Conservation (phyloP, 2,888 invertebrate species). For the Leistus spinibarbis region DNA sequence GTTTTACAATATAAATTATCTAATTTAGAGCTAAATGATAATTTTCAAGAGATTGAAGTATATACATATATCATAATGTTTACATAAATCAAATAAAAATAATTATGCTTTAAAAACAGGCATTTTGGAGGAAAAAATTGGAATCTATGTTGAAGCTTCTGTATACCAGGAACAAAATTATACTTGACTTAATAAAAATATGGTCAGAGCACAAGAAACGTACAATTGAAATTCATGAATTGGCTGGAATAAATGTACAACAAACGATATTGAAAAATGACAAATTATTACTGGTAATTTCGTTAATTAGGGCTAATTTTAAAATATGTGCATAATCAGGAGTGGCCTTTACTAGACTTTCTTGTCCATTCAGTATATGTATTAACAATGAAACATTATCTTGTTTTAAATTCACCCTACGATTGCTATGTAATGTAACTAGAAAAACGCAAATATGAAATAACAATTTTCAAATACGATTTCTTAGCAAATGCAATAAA, state of each 20-base stretch:
- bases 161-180: slow-evolving; percentile 6
- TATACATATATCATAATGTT: background rate
- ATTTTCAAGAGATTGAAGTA: background rate
- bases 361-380: too few species aligned
- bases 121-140: slow-evolving; percentile 9
- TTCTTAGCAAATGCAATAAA: too few species aligned
- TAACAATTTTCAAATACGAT: too few species aligned
- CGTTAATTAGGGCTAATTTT: too few species aligned
- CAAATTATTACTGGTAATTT: slow-evolving; percentile 2
- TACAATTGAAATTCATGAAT: background rate
- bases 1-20: background rate
- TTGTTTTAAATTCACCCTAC: too few species aligned
- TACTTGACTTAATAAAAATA: slow-evolving; percentile 3
- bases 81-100: background rate
- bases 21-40: background rate
- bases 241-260: background rate
- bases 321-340: too few species aligned
- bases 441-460: too few species aligned
- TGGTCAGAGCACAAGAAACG: slow-evolving; percentile 2
- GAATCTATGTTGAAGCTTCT: background rate
- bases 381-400: too few species aligned
- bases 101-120: background rate
- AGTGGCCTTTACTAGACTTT: too few species aligned
- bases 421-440: too few species aligned
- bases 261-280: slow-evolving; percentile 1